Conservation (phyloP, 2,888 invertebrate species). For the Aethes cnicana region DNA sequence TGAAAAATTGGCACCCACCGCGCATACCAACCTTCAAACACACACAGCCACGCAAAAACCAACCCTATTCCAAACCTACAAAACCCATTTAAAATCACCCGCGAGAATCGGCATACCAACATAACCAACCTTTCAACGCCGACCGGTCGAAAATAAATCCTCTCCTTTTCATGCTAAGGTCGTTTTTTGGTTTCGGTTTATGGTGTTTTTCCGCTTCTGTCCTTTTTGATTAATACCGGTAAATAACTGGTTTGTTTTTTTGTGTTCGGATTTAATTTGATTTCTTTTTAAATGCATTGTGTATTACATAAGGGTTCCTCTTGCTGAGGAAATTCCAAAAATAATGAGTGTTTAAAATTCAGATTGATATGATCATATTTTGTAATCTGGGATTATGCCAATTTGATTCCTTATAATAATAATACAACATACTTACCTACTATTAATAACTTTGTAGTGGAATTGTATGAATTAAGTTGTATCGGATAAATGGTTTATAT, state of each 20-base stretch:
- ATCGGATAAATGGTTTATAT: too few relatives aligned
- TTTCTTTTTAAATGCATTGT: slow-evolving; percentile 16
- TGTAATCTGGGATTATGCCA: too few relatives aligned
- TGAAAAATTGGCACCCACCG: slow-evolving; percentile 79
- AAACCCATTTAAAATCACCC: background rate
- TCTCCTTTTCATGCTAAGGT: slow-evolving; percentile 8
- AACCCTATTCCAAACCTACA: slow-evolving; percentile 40
- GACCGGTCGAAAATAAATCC: slow-evolving; percentile 12
- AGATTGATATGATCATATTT: too few relatives aligned
- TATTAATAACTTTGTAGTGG: too few relatives aligned
- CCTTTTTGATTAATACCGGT: slow-evolving; percentile 30
- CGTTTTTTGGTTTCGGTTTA: background rate
- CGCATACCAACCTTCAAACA: slow-evolving; percentile 52
- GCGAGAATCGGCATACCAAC: slow-evolving; percentile 3
- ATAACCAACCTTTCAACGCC: slow-evolving; percentile 15
- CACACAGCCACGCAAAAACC: slow-evolving; percentile 45
- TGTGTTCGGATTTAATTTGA: slow-evolving; percentile 21
- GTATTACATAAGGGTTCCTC: background rate
- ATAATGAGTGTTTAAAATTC: too few relatives aligned
- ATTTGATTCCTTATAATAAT: too few relatives aligned
- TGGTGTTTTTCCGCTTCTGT: slow-evolving; percentile 21
- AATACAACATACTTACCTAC: too few relatives aligned
- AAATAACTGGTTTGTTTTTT: slow-evolving; percentile 28
- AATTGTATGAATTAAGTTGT: too few relatives aligned
- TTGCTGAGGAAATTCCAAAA: too few relatives aligned